phyloP scores from a whole-genome alignment of 2,888 invertebrate species.

The Seira ritae region DNA sequence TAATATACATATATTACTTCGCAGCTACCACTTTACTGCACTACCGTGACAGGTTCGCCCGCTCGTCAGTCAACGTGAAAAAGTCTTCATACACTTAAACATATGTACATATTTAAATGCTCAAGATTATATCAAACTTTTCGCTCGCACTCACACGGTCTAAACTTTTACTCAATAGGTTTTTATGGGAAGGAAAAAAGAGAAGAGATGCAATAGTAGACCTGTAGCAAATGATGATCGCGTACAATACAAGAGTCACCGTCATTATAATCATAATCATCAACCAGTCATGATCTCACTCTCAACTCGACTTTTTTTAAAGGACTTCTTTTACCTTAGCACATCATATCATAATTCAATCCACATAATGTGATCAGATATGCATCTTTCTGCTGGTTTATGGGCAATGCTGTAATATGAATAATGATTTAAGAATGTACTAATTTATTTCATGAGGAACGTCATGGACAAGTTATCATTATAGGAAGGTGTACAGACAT shows the following conservation, averaged over 20 bases:
- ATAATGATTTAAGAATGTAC: no score
- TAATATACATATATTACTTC: slow-evolving; percentile 18
- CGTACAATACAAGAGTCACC: slow-evolving; percentile 44
- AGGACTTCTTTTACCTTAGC: slow-evolving; percentile 25
- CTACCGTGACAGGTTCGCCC: slow-evolving; percentile 47
- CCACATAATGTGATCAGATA: slow-evolving; percentile 12
- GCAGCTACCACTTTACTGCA: slow-evolving; percentile 1
- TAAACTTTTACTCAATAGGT: no score
- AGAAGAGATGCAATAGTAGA: no score
- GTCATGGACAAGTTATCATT: no score
- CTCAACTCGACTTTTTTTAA: slow-evolving; percentile 39
- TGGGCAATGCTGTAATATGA: no score
- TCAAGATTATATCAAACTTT: no score
- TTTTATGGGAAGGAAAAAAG: no score
- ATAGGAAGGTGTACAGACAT: no score
- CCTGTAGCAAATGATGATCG: neutral
- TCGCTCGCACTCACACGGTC: no score
- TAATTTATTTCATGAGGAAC: no score
- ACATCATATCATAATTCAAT: slow-evolving; percentile 28
- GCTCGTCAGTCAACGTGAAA: slow-evolving; percentile 20
- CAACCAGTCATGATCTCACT: slow-evolving; percentile 49
- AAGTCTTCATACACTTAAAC: neutral
- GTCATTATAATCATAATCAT: slow-evolving; percentile 28
- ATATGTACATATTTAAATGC: no score
- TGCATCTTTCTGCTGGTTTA: slow-evolving; percentile 16